A percentile compares a stretch with the other conserved stretches of the same genome.
These are phyloP conservation scores for Chymomyza caudatula DNA, from an alignment of 2,888 invertebrate genomes.

Conservation along the genomic window DNA sequence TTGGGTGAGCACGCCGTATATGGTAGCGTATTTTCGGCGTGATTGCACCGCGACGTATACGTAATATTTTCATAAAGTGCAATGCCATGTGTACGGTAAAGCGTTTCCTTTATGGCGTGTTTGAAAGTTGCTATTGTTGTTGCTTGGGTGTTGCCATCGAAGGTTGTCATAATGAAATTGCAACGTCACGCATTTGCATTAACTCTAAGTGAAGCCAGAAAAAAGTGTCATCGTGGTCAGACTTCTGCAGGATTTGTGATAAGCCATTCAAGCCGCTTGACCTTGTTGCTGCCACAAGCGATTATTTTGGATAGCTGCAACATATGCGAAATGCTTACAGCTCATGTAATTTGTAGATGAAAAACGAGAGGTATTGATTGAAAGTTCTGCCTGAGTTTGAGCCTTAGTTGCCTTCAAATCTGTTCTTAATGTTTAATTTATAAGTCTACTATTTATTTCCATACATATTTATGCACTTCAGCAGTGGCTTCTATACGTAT, in stretches of 20 bases:
- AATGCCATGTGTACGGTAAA: conserved; percentile 7
- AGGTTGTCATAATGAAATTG: not conserved
- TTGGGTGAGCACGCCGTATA: conserved; percentile 24
- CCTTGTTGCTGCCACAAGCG: not conserved
- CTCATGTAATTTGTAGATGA: not conserved
- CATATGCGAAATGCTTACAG: not conserved
- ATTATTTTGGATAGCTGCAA: not conserved
- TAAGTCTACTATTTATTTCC: too few species aligned
- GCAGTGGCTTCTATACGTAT: too few species aligned
- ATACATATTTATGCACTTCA: too few species aligned
- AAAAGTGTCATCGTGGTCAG: not conserved
- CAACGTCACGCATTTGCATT: not conserved
- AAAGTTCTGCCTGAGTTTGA: too few species aligned
- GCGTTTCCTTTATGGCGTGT: not conserved
- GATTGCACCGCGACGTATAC: conserved; percentile 43
- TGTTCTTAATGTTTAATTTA: too few species aligned
- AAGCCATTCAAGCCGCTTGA: not conserved
- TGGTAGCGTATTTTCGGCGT: conserved; percentile 43
- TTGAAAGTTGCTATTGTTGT: not conserved
- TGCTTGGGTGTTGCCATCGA: not conserved
- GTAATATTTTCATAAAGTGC: conserved; percentile 39
- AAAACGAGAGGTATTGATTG: too few species aligned
- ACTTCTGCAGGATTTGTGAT: not conserved
- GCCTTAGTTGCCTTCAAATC: too few species aligned
- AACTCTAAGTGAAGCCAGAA: conserved; percentile 33